Evolutionary conservation across 2,888 invertebrate genomes (phyloP), one percentile per base, ranked within the genome.

Genomic region (Archaeoteleia sp.): DNA sequence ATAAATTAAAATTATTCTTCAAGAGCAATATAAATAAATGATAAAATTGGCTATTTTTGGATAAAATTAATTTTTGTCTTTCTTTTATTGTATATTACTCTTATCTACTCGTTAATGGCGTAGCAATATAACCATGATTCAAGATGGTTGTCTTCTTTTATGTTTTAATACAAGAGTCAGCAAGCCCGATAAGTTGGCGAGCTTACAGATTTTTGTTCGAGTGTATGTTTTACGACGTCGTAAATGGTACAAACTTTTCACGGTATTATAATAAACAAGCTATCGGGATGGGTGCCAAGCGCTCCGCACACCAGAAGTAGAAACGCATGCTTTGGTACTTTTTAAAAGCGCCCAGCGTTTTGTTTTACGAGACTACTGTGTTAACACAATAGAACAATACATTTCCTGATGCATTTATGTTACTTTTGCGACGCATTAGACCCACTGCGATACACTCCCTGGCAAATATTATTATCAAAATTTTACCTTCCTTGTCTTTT

Each of bases 181-280:
- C 20, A 20, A 35, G 40, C 39, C 37, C 40, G 42, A 53, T 51
- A 42, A 46, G 46, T 58, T 66, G 58, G 65, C 57, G 14, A 45
- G 48, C 45, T 32, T 45, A 46, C 57, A 46, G 53, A 53, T 58
- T 65, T 66, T 58, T 42, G 58, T 57, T 37, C 34, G 40, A 25
- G 35, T 51, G 14, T 48, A 39, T 58, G 40, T 53, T 58, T 58
- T 66, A 66, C 42, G 66, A 66, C 32, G 53, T 57, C 58, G 57
- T 66, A 65, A 66, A 58, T 66, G 54, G 66, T 43, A 60, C 58
- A 60, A 66, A 66, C 51, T 65, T 65, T 58, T 57, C 57, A 40
- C 51, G 32, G 46, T 37, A 66, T 66, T 66, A 66, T 67, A 67
- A 67, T 67, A 67, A 67, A 67, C 67, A 67, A 67, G 61, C 67